Conservation (phyloP, 2,888 invertebrate species). For the Scaptodrosophila latifasciaeformis region DNA sequence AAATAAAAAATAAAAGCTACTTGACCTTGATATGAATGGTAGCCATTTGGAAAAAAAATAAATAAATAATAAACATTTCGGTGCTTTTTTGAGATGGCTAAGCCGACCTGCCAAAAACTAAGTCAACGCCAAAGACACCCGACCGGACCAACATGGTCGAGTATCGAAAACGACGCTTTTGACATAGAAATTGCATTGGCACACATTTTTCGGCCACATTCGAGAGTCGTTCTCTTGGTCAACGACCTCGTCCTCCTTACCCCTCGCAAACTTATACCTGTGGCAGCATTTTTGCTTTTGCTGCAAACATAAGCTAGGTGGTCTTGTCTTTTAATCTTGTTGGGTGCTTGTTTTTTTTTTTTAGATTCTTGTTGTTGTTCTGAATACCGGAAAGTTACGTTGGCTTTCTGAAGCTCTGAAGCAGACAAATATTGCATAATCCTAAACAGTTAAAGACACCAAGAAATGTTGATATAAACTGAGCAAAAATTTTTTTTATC, state of each 20-base stretch:
- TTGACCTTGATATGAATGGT: background rate
- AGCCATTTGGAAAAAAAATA: no score
- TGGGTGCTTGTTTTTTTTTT: background rate
- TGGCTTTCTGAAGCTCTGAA: conserved; percentile 8
- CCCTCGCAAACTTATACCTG: background rate
- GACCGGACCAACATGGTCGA: no score
- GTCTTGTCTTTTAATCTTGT: conserved; percentile 3
- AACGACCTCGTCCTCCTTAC: background rate
- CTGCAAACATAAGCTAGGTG: conserved; percentile 3
- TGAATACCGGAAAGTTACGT: conserved; percentile 44
- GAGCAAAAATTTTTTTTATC: no score
- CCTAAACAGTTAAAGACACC: background rate
- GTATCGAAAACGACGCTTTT: conserved; percentile 3
- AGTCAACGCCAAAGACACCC: no score
- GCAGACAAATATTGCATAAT: background rate
- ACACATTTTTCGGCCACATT: conserved; percentile 37
- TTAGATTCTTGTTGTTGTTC: conserved; percentile 10
- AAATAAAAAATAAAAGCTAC: background rate
- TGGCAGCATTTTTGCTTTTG: background rate
- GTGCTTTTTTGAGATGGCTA: no score
- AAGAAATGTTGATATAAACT: background rate
- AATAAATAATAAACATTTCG: no score
- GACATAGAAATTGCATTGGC: conserved; percentile 47
- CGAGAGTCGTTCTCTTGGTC: conserved; percentile 11
- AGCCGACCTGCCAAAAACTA: no score